Evolutionary conservation across 2,113 vertebrate species (phyloP).

Genomic region (cattle (Bos taurus)): DNA sequence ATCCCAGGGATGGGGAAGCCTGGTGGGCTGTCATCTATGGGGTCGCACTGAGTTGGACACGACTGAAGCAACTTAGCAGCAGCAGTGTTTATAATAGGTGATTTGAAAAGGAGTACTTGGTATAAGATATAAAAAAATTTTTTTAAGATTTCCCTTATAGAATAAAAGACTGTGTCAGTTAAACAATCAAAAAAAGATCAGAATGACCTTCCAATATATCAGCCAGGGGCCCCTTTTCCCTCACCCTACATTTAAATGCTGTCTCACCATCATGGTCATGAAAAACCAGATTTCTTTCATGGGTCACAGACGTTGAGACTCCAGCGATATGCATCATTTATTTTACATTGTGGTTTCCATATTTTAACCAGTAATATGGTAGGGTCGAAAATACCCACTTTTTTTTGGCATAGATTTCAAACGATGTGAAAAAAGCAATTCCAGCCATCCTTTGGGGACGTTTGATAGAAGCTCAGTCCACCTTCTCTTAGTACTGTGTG

Average conservation of each 20-base stretch:
- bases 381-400: too few relatives aligned
- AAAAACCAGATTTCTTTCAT: not conserved
- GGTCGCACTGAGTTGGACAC: too few relatives aligned
- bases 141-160: not conserved
- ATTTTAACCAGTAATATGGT: not conserved
- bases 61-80: too few relatives aligned
- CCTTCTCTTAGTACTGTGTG: constrained; percentile 68
- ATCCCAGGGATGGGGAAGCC: too few relatives aligned
- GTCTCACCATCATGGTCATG: not conserved
- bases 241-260: not conserved
- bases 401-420: not conserved
- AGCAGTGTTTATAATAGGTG: not conserved
- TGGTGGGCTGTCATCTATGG: too few relatives aligned
- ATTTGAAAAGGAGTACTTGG: not conserved
- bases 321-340: not conserved
- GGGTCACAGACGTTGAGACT: not conserved
- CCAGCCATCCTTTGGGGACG: not conserved
- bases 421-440: not conserved
- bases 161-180: not conserved
- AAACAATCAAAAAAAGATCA: not conserved
- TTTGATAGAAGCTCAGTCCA: fast-evolving
- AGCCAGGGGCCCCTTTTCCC: fast-evolving
- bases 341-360: not conserved
- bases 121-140: not conserved
- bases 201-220: not conserved